These are phyloP conservation scores for Polypterus senegalus DNA, from an alignment of 2,113 vertebrate genomes.

Conservation along the genomic window DNA sequence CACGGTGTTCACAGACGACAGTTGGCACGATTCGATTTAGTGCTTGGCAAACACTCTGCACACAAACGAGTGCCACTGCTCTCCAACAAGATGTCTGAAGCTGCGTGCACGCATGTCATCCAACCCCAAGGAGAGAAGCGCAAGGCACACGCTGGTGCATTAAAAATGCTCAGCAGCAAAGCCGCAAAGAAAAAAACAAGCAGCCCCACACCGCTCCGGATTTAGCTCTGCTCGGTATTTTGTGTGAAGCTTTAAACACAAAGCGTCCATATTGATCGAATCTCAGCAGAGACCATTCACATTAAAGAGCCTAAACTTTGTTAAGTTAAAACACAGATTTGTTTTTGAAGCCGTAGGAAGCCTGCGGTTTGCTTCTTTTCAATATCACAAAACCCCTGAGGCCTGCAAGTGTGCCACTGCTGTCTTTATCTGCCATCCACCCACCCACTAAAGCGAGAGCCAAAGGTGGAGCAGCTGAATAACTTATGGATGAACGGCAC, in stretches of 20 bases:
- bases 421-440: slow-evolving; percentile 7
- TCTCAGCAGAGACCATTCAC: slow-evolving; percentile 1
- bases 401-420: neutral
- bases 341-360: slow-evolving; percentile 10
- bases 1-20: too few relatives aligned
- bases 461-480: too few relatives aligned
- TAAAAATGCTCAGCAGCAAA: neutral
- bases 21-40: too few relatives aligned
- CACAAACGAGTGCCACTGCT: too few relatives aligned
- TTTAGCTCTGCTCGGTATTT: slow-evolving; percentile 5
- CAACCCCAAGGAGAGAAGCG: too few relatives aligned
- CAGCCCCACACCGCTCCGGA: slow-evolving; percentile 1
- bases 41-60: too few relatives aligned
- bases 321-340: slow-evolving; percentile 11
- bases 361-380: slow-evolving; percentile 11
- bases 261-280: slow-evolving; percentile 12
- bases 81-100: too few relatives aligned
- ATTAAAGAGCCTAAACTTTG: slow-evolving; percentile 12
- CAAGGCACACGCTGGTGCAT: too few relatives aligned
- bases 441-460: neutral
- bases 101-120: too few relatives aligned
- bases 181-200: slow-evolving; percentile 1
- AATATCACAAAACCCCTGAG: slow-evolving; percentile 9
- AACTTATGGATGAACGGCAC: too few relatives aligned
- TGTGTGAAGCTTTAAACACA: neutral